Evolutionary conservation across 2,113 vertebrate genomes (phyloP).

Genomic region (Emydura subglobosa): DNA sequence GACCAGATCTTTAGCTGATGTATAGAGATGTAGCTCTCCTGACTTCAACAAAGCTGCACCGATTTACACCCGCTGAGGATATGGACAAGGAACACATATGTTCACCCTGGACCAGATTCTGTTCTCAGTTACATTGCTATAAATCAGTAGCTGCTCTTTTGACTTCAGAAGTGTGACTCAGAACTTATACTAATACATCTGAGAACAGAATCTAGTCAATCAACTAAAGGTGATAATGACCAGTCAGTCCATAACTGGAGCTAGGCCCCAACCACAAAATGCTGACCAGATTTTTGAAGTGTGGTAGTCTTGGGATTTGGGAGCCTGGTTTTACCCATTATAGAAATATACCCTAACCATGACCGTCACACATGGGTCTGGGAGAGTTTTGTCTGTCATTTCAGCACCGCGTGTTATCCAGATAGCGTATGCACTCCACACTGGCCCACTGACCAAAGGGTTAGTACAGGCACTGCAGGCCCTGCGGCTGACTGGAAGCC

Average conservation of each 20-base stretch:
- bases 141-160: background rate
- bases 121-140: background rate
- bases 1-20: background rate
- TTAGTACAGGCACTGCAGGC: background rate
- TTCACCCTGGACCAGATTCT: background rate
- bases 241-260: rapidly evolving
- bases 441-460: background rate
- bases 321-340: background rate
- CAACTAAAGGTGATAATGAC: background rate
- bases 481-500: no score
- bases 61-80: background rate
- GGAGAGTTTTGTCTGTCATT: rapidly evolving
- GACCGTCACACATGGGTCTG: background rate
- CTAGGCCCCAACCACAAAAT: background rate
- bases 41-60: background rate
- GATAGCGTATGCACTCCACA: rapidly evolving
- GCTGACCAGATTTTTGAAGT: background rate
- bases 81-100: background rate
- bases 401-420: rapidly evolving
- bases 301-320: background rate
- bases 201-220: background rate
- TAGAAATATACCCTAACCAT: rapidly evolving
- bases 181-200: background rate
- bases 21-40: slow-evolving; percentile 3
- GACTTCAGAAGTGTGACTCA: background rate